Conservation (phyloP, 2,888 invertebrate species). For the Myopa tessellatipennis region DNA sequence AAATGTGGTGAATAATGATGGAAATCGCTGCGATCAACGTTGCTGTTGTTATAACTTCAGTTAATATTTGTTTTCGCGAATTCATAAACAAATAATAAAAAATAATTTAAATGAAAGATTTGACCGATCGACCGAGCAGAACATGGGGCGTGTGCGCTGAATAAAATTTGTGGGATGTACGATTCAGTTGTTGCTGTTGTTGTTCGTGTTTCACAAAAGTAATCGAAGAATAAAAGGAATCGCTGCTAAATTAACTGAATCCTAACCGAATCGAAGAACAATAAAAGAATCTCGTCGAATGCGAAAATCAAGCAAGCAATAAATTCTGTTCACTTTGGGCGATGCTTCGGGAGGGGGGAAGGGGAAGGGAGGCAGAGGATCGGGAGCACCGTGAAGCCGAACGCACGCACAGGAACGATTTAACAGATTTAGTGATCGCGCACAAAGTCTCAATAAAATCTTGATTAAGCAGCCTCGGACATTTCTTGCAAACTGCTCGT, state of each 20-base stretch:
- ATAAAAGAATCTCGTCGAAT: neutral
- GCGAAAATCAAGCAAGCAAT: conserved; percentile 26
- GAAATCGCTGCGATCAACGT: conserved; percentile 22
- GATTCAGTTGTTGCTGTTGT: neutral
- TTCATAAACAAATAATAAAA: conserved; percentile 63
- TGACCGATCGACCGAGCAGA: conserved; percentile 14
- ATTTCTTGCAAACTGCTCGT: neutral
- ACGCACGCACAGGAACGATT: conserved; percentile 2
- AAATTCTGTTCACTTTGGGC: conserved; percentile 25
- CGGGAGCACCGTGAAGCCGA: neutral
- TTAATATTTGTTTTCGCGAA: conserved; percentile 59
- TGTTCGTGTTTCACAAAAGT: conserved; percentile 1
- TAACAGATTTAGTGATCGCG: conserved; percentile 39
- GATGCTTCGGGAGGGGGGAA: neutral
- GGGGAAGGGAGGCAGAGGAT: neutral
- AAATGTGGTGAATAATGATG: conserved; percentile 53
- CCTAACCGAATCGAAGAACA: neutral
- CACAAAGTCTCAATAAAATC: conserved; percentile 41
- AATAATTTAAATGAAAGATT: conserved; percentile 56
- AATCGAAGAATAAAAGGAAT: neutral
- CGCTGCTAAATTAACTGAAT: neutral
- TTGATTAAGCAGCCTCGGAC: conserved; percentile 32
- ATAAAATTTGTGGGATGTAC: conserved; percentile 6
- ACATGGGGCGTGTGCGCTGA: conserved; percentile 33
- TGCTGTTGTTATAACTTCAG: conserved; percentile 26